phyloP scores from a whole-genome alignment of 2,113 vertebrate genomes.

The Notothenia rossii region DNA sequence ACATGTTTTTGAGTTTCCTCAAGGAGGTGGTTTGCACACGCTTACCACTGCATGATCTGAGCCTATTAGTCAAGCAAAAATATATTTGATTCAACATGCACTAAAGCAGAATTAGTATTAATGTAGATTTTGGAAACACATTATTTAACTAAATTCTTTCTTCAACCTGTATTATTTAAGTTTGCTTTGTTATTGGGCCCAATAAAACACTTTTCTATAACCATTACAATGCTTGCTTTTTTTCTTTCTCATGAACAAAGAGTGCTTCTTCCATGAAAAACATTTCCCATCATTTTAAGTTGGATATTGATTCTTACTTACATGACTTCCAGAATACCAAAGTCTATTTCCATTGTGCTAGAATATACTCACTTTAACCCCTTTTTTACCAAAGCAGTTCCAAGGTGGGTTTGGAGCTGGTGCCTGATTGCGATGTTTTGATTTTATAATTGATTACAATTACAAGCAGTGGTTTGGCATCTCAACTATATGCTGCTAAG shows the following conservation, averaged over 20 bases:
- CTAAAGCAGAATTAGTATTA: background rate
- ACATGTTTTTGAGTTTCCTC: background rate
- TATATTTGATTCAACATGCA: background rate
- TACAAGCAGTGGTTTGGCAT: too few species aligned
- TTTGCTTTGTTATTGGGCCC: too few species aligned
- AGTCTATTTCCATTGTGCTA: background rate
- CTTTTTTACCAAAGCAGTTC: too few species aligned
- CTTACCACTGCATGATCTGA: too few species aligned
- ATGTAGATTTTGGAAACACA: too few species aligned
- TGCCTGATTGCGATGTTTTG: too few species aligned
- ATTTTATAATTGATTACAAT: too few species aligned
- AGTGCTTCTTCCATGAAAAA: conserved; percentile 22
- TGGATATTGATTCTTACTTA: background rate
- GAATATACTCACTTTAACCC: background rate
- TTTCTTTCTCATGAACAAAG: background rate
- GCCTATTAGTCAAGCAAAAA: too few species aligned
- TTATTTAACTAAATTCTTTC: too few species aligned
- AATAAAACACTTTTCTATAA: background rate
- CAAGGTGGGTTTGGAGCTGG: background rate
- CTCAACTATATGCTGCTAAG: too few species aligned
- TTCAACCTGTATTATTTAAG: too few species aligned
- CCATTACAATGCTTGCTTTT: background rate
- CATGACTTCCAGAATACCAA: background rate
- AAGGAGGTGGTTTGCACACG: background rate
- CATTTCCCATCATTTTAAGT: conserved; percentile 9